Evolutionary conservation across 2,888 invertebrate species (phyloP), one percentile per base, ranked within the genome.

Genomic region (Conops quadrifasciatus): DNA sequence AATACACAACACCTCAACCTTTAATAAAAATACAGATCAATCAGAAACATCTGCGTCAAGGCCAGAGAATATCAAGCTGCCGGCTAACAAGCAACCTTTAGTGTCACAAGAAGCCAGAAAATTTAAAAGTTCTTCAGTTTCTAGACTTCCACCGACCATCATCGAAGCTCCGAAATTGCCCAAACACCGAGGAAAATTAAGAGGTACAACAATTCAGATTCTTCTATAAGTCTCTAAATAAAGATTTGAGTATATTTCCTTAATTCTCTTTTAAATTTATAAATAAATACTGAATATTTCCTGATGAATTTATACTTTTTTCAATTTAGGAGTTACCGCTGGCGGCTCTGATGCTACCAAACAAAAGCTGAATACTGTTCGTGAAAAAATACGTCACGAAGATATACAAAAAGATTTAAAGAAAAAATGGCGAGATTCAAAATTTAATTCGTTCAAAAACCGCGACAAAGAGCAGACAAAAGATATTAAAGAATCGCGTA

Each of bases 121-220:
- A 49, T n/a, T 4, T 5, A 49, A 49, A 49, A 58, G 24, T 28
- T 51, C 64, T 36, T 3, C n/a, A 19, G 1, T 15, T 24, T n/a
- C 13, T 4, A 64, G 77, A 11, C 77, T 77, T n/a, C 75, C 67
- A 30, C 83, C 81, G 1, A 71, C 67, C 5, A 72, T 85, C 11
- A 84, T 85, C 64, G 72, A 76, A 7, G 77, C 85, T 1, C 84
- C 84, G 9, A 70, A 73, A 56, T 64, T 85, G 53, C 82, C 82
- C 0, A 76, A 68, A n/a, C 70, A 73, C 16, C 80, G 77, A n/a
- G 84, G 83, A 16, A 84, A 82, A 64, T 63, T 78, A 15, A 77
- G 84, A 72, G 83, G 81, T 68, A 68, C 7, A 15, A 56, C 53
- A 56, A 5, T 21, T 21, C 19, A 56, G 15, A 4, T 4, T 19